Conservation (phyloP, 2,888 invertebrate genomes). For the Sminthurides aquaticus region DNA sequence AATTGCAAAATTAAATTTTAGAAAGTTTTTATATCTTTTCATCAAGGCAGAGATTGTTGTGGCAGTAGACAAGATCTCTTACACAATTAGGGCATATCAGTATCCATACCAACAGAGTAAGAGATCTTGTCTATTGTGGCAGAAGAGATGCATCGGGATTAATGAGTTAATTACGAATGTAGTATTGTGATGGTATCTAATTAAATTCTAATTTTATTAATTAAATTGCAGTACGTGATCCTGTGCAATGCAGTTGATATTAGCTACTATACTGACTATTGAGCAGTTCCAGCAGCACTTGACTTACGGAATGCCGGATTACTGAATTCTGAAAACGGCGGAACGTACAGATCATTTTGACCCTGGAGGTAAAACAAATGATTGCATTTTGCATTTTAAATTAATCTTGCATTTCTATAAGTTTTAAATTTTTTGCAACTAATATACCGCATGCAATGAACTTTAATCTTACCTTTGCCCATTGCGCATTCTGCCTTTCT, state of each 20-base stretch:
- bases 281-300: too few species aligned
- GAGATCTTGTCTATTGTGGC: too few species aligned
- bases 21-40: too few species aligned
- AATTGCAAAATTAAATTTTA: too few species aligned
- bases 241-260: too few species aligned
- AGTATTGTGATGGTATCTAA: not conserved
- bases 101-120: too few species aligned
- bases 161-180: not conserved
- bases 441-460: not conserved
- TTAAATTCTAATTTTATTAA: too few species aligned
- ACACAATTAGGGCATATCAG: too few species aligned
- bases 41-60: too few species aligned
- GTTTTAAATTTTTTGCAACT: not conserved
- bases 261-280: not conserved
- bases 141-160: not conserved
- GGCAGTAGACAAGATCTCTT: too few species aligned
- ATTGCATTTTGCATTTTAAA: not conserved
- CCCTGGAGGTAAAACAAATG: not conserved
- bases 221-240: too few species aligned
- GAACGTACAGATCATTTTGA: not conserved
- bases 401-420: not conserved
- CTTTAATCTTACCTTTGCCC: not conserved
- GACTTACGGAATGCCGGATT: not conserved
- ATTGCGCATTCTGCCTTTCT: not conserved
- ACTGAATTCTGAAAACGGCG: not conserved